phyloP scores from a whole-genome alignment of 2,113 vertebrate genomes.

The Pseudopipra pipra region DNA sequence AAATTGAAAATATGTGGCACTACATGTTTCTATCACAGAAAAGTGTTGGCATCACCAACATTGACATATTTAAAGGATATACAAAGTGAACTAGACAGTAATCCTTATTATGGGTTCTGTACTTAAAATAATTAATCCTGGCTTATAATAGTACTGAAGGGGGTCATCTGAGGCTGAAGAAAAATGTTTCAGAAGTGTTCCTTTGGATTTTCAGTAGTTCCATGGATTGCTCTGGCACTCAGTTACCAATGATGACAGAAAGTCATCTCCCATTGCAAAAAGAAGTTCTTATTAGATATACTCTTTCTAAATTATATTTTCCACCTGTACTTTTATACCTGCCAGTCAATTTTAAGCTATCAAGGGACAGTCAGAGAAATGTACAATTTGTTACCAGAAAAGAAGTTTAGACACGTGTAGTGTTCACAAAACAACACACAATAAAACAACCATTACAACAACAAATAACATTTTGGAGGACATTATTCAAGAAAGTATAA shows the following conservation, averaged over 20 bases:
- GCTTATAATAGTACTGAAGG: not conserved
- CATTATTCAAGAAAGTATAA: not conserved
- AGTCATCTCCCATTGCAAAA: not conserved
- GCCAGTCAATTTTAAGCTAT: not conserved
- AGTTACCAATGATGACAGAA: not conserved
- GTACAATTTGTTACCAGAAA: not conserved
- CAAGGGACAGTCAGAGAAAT: not conserved
- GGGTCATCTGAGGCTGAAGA: not conserved
- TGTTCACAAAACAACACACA: not conserved
- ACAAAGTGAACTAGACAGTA: not conserved
- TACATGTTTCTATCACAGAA: not conserved
- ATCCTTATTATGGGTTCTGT: not conserved
- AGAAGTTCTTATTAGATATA: not conserved
- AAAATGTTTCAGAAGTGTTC: not conserved
- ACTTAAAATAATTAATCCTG: not conserved
- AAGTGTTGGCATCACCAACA: not conserved
- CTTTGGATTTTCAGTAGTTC: not conserved
- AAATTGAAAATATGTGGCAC: not conserved
- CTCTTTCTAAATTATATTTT: not conserved
- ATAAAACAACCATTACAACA: not conserved
- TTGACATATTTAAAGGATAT: not conserved
- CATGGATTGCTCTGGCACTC: not conserved
- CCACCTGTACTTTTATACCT: not conserved
- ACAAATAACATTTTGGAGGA: not conserved
- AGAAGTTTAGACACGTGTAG: not conserved